Conservation (phyloP, 2,797 vertebrate genomes). For the Eremophila alpestris region DNA sequence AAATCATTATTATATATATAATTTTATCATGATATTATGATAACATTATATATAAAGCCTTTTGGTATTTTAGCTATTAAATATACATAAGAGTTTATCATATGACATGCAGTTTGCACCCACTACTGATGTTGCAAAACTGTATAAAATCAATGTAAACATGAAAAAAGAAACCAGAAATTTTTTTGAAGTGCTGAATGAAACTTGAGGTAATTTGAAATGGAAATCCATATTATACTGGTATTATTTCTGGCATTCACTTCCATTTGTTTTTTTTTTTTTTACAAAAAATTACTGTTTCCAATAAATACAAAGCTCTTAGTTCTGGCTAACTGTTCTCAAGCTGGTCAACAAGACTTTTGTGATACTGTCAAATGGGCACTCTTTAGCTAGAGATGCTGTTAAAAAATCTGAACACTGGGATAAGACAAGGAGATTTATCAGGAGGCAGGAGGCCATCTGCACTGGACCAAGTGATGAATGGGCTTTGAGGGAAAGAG, state of each 20-base stretch:
- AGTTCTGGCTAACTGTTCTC: neutral
- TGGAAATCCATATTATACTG: neutral
- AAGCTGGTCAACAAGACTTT: neutral
- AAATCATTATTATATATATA: neutral
- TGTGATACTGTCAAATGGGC: neutral
- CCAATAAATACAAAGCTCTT: neutral
- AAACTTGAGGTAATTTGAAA: neutral
- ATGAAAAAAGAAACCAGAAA: neutral
- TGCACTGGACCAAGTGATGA: neutral
- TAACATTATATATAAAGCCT: neutral
- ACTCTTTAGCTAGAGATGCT: neutral
- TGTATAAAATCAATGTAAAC: neutral
- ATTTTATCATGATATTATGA: neutral
- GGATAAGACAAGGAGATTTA: neutral
- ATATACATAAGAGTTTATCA: neutral
- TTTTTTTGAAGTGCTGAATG: neutral
- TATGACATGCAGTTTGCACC: neutral
- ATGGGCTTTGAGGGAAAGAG: neutral
- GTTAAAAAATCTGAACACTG: neutral
- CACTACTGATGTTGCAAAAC: neutral
- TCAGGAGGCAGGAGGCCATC: fast-evolving
- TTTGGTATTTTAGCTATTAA: neutral
- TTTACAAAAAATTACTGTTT: neutral
- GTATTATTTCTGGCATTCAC: neutral
- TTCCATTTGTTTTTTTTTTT: neutral